A percentile compares a stretch with the other conserved stretches of the same genome.
Evolutionary conservation across 2,888 invertebrate species (phyloP).

Genomic region (Parnassius glacialis): DNA sequence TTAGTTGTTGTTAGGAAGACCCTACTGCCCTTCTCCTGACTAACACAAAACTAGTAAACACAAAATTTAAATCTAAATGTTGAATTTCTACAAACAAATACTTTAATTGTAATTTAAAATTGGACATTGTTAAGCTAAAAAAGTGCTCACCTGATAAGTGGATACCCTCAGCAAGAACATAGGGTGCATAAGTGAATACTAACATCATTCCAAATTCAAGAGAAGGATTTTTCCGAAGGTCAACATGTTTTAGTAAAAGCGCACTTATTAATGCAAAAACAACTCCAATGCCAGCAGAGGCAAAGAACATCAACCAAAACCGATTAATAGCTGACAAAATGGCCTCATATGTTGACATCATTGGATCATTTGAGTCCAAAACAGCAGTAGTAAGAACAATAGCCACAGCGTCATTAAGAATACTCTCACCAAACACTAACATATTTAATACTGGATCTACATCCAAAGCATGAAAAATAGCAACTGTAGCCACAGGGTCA

Average conservation of each 20-base stretch:
- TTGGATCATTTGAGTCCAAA: slow-evolving; percentile 82
- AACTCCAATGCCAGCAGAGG: slow-evolving; percentile 98
- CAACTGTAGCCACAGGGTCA: slow-evolving; percentile 99
- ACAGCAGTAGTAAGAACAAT: slow-evolving; percentile 97
- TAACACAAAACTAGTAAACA: too few species aligned
- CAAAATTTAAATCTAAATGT: too few species aligned
- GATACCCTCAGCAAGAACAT: slow-evolving; percentile 98
- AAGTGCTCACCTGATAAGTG: slow-evolving; percentile 89
- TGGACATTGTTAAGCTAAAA: neutral
- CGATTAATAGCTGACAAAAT: slow-evolving; percentile 92
- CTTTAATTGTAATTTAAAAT: too few species aligned
- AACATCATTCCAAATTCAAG: slow-evolving; percentile 99
- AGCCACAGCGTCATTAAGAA: slow-evolving; percentile 98
- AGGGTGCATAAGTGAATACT: slow-evolving; percentile 98
- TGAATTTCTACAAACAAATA: too few species aligned
- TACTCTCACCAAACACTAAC: slow-evolving; percentile 98
- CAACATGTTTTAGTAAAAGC: slow-evolving; percentile 95
- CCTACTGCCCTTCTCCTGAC: too few species aligned
- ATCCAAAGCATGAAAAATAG: slow-evolving; percentile 98
- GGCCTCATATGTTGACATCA: slow-evolving; percentile 88
- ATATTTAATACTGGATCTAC: slow-evolving; percentile 99
- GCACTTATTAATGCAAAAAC: slow-evolving; percentile 96
- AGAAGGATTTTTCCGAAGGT: slow-evolving; percentile 97
- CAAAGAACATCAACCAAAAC: slow-evolving; percentile 98
- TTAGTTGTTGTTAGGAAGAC: too few species aligned